Evolutionary conservation across 2,888 invertebrate species (phyloP).

Genomic region (Spodoptera picta): DNA sequence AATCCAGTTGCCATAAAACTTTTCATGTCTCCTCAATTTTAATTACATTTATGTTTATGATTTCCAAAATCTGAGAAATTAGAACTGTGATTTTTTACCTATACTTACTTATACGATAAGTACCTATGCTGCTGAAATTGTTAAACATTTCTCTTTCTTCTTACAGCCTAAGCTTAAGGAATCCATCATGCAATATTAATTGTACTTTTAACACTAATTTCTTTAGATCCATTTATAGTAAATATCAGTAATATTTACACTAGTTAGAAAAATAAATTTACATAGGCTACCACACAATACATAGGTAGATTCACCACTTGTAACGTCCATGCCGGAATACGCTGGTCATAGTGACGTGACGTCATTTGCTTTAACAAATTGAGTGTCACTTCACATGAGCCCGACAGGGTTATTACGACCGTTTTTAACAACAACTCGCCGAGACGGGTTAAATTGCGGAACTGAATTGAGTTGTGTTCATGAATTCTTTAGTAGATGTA

Average conservation of each 20-base stretch:
- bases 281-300: neutral
- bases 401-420: slow-evolving; percentile 67
- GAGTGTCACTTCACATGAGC: slow-evolving; percentile 70
- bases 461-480: slow-evolving; percentile 10
- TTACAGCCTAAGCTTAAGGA: too few species aligned
- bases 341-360: slow-evolving; percentile 29
- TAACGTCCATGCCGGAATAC: slow-evolving; percentile 1
- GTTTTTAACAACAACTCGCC: slow-evolving; percentile 64
- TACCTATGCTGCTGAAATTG: too few species aligned
- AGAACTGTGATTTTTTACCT: too few species aligned
- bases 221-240: too few species aligned
- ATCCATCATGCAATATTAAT: too few species aligned
- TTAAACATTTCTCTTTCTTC: too few species aligned
- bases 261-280: neutral
- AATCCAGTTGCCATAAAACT: neutral
- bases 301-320: slow-evolving; percentile 3
- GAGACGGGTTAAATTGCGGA: slow-evolving; percentile 59
- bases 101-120: too few species aligned
- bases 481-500: slow-evolving; percentile 14
- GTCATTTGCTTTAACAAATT: slow-evolving; percentile 70
- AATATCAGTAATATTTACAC: neutral
- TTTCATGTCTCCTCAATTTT: slow-evolving; percentile 14
- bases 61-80: too few species aligned
- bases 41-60: neutral
- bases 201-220: too few species aligned